A percentile compares a stretch with the other conserved stretches of the same genome.
phyloP scores from a whole-genome alignment of 2,113 vertebrate species.

The Gymnorhina tibicen region DNA sequence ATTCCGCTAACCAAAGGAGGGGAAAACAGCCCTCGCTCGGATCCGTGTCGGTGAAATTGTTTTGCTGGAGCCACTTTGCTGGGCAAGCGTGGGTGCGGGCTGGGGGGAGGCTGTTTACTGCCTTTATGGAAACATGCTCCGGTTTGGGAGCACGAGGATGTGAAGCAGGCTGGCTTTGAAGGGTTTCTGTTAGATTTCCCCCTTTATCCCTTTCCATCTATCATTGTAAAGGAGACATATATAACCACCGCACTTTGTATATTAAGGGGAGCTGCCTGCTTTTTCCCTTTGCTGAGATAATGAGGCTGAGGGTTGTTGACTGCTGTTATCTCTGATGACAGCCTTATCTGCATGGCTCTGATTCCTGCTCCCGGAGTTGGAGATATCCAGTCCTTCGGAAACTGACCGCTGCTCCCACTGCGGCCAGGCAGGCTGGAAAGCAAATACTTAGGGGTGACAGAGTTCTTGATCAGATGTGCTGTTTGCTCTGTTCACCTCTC shows the following conservation, averaged over 20 bases:
- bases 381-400: conserved; percentile 65
- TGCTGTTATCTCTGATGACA: conserved; percentile 75
- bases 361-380: conserved; percentile 54
- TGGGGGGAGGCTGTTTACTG: neutral
- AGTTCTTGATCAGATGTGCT: neutral
- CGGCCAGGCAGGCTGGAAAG: neutral
- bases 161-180: conserved; percentile 61
- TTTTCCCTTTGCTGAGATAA: conserved; percentile 68
- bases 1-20: neutral
- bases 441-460: neutral
- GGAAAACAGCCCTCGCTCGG: neutral
- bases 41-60: neutral
- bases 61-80: neutral
- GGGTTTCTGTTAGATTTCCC: conserved; percentile 51
- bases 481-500: neutral
- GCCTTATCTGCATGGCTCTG: conserved; percentile 75
- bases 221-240: conserved; percentile 72
- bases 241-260: conserved; percentile 65
- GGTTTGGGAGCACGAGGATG: conserved; percentile 17
- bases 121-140: neutral
- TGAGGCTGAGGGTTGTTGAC: conserved; percentile 71
- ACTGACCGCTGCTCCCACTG: conserved; percentile 61
- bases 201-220: conserved; percentile 62
- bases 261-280: conserved; percentile 63
- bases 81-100: accelerated